Evolutionary conservation across 1,140 invertebrate genomes (phyloP), one percentile per base, ranked within the genome.

Genomic region (Penaeus vannamei): DNA sequence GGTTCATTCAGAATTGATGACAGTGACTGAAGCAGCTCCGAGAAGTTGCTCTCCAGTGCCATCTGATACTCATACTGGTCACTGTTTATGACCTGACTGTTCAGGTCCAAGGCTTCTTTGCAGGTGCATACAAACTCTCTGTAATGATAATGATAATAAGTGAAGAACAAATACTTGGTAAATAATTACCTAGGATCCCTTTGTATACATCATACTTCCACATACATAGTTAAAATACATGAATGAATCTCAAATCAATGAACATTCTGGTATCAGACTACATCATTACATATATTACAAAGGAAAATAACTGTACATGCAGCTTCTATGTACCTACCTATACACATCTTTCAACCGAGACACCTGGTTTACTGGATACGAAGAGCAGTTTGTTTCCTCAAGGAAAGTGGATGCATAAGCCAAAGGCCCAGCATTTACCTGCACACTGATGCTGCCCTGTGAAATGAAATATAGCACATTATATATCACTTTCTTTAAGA

Each of bases 391-490:
- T 17, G 69, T 62, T 53, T 91, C 90, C 93, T 97, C 96, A 1
- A 99, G 93, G 93, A 99, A 99, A 8, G 96, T 97, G 91, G 95
- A 95, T 1, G 98, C 98, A 93, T 98, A 99, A 5, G 97, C 97
- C 77, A 98, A 93, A 2, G 98, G 98, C 53, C 98, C 98, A n/a
- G 97, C 97, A 94, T 99, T 98, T 0, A 99, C 98, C 93, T 98
- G 97, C 19, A 98, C 97, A 92, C 97, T 97, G 88, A 98, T 96
- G 92, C 94, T 94, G 59, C 95, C 94, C 93, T 93, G 90, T 46
- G 91, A 83, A 53, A 42, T 0, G 77, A 20, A 86, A 87, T 42
- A 85, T 22, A 59, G 20, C 94, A 94, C 29, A 94, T 94, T 17
- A 94, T 84, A 22, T 14, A 61, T 12, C 2, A 53, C 10, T 53